Evolutionary conservation across 2,113 vertebrate species (phyloP), one percentile per base, ranked within the genome.

Genomic region (Aptenodytes forsteri): DNA sequence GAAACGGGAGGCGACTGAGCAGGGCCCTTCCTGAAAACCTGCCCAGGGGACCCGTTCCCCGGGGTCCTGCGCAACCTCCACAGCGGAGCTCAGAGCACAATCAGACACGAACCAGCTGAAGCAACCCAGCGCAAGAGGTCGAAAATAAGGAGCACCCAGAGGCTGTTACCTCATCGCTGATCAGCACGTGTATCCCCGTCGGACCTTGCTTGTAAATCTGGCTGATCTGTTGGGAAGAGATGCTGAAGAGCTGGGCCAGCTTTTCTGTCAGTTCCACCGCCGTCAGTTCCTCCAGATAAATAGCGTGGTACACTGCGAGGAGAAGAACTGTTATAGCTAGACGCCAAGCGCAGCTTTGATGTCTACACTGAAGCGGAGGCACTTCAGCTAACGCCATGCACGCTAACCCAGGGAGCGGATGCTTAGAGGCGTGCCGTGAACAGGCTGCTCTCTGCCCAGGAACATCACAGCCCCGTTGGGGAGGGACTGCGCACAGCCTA

Each of bases 201-300:
- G 99, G 99, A 2, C 99, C 99, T 93, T 99, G 99, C 95, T 99
- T 99, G 97, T 99, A 99, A 95, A 99, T 99, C 97, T 99, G 99
- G 97, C 98, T 99, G 97, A 99, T 99, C 96, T 99, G 99, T 36
- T 98, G 97, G 44, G 99, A 99, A 13, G 99, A 99, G 91, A 99
- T 99, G 84, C 98, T 99, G 98, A 99, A 99, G 40, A 99, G 99
- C 98, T 99, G 99, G 32, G 99, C 99, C 26, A 99, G 98, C 97
- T 99, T 99, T 93, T 99, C 99, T 0, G 99, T 99, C 92, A 99
- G 98, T 80, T 99, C 99, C 17, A 98, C 56, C 2, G 99, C 98
- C 1, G 99, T 99, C 94, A 99, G 97, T 44, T 99, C 99, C 97
- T 99, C 99, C 96, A 99, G 97, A 95, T 99, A 99, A 91, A 99